Evolutionary conservation across 2,113 vertebrate species (phyloP).

Genomic region (Romanogobio albipinnatus): DNA sequence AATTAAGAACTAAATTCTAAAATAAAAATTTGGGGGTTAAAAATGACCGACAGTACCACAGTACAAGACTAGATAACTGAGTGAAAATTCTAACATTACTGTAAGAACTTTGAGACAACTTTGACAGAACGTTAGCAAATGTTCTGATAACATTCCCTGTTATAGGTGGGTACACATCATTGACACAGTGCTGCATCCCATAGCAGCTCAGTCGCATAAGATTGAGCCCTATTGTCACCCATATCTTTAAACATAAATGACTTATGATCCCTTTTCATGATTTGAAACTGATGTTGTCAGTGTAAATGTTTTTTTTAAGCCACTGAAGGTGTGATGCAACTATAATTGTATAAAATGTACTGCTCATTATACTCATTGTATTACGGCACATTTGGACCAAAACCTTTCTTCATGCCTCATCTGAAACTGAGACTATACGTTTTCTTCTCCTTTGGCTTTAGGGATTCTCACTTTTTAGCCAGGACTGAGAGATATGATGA

Average conservation of each 20-base stretch:
- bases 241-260: background rate
- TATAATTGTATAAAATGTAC: background rate
- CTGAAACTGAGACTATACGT: background rate
- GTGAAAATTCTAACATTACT: too few relatives aligned
- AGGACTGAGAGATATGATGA: conserved; percentile 54
- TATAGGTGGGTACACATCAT: too few relatives aligned
- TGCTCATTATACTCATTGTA: background rate
- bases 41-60: too few relatives aligned
- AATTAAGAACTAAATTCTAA: too few relatives aligned
- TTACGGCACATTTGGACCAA: conserved; percentile 5
- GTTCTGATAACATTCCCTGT: too few relatives aligned
- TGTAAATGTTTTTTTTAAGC: background rate
- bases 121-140: too few relatives aligned
- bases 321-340: background rate
- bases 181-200: too few relatives aligned
- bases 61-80: too few relatives aligned
- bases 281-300: background rate
- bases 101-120: too few relatives aligned
- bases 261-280: background rate
- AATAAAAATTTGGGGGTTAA: too few relatives aligned
- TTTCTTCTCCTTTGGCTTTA: conserved; percentile 23
- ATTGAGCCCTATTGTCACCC: too few relatives aligned
- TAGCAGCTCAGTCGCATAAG: too few relatives aligned
- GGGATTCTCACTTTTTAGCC: conserved; percentile 58
- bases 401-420: conserved; percentile 19